Conservation (phyloP, 2,113 vertebrate species). For the Antennarius striatus region DNA sequence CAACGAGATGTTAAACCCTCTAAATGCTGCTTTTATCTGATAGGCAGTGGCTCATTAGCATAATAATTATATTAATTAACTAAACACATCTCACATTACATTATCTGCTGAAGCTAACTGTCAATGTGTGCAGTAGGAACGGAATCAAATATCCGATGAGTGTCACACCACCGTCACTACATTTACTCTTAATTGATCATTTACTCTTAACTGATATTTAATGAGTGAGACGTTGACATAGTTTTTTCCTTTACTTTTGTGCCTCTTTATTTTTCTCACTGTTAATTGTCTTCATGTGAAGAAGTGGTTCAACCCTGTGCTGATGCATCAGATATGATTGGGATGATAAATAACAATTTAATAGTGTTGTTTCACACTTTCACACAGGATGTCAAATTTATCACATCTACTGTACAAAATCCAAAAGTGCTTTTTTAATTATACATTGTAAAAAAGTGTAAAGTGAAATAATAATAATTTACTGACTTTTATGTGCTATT, state of each 20-base stretch:
- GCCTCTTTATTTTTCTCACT: not conserved
- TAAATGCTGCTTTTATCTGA: constrained; percentile 66
- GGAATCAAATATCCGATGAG: not conserved
- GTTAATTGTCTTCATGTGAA: not conserved
- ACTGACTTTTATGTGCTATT: too few species aligned
- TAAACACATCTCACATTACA: constrained; percentile 51
- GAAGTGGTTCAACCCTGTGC: not conserved
- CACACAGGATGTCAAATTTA: too few species aligned
- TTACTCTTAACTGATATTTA: constrained; percentile 5
- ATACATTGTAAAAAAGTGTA: too few species aligned
- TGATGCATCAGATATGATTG: not conserved
- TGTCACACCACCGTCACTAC: not conserved
- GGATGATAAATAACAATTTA: not conserved
- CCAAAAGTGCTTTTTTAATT: too few species aligned
- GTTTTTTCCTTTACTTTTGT: not conserved
- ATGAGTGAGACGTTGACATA: not conserved
- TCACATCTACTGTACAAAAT: too few species aligned
- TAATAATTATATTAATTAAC: constrained; percentile 72
- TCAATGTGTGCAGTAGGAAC: constrained; percentile 23
- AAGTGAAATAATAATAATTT: too few species aligned
- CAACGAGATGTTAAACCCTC: constrained; percentile 66
- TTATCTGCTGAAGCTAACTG: constrained; percentile 50
- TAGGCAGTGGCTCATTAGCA: constrained; percentile 63
- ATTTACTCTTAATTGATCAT: not conserved
- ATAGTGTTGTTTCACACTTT: too few species aligned